These are phyloP conservation scores for Epinephelus fuscoguttatus DNA, from an alignment of 2,113 vertebrate species.

Conservation along the genomic window DNA sequence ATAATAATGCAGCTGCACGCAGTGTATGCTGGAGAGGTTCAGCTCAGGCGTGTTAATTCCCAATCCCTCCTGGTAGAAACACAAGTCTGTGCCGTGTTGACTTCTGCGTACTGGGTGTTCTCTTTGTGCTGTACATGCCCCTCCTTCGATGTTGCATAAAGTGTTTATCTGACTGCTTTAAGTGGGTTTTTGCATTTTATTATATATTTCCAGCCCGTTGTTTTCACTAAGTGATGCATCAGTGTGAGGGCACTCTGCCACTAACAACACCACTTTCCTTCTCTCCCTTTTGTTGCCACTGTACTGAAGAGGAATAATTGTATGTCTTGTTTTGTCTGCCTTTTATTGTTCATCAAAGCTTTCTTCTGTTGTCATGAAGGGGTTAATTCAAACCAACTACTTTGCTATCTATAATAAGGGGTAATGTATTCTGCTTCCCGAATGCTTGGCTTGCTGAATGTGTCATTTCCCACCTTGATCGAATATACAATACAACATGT, in stretches of 20 bases:
- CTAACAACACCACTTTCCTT: conserved; percentile 58
- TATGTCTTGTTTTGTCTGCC: conserved; percentile 81
- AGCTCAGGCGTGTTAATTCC: conserved; percentile 17
- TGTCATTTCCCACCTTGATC: conserved; percentile 65
- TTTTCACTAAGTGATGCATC: conserved; percentile 46
- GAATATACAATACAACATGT: conserved; percentile 82
- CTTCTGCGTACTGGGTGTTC: conserved; percentile 21
- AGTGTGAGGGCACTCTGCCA: conserved; percentile 40
- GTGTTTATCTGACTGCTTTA: conserved; percentile 31
- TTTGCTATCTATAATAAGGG: conserved; percentile 81
- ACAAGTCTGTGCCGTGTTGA: conserved; percentile 24
- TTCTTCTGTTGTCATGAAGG: conserved; percentile 82
- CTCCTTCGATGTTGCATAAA: conserved; percentile 25
- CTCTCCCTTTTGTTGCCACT: conserved; percentile 48
- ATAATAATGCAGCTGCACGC: conserved; percentile 2
- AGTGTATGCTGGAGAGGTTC: conserved; percentile 12
- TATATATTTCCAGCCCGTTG: conserved; percentile 37
- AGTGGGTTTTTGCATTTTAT: conserved; percentile 24
- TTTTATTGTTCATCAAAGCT: conserved; percentile 75
- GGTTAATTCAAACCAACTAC: conserved; percentile 79
- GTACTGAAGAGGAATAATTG: conserved; percentile 71
- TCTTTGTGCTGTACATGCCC: conserved; percentile 27
- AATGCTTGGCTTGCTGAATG: conserved; percentile 83
- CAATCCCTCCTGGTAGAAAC: conserved; percentile 15
- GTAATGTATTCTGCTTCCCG: conserved; percentile 84